Conservation (phyloP, 2,797 vertebrate species). For the Artibeus jamaicensis region DNA sequence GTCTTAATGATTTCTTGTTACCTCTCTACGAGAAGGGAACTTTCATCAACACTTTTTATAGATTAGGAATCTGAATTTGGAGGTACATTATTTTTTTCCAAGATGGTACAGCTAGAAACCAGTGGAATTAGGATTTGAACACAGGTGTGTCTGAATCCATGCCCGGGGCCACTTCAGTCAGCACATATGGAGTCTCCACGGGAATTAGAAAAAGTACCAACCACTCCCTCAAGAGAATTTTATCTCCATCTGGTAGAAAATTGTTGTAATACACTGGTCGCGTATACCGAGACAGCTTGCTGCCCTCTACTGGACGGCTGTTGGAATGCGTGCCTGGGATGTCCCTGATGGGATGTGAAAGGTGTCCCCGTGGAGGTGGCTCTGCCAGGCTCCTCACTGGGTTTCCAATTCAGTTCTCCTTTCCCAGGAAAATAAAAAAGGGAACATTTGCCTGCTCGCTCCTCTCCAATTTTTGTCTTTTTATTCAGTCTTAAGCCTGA, state of each 20-base stretch:
- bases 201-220: background rate
- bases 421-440: background rate
- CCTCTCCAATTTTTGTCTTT: background rate
- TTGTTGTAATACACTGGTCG: background rate
- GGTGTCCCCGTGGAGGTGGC: fast-evolving
- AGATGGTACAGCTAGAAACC: background rate
- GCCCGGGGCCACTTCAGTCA: background rate
- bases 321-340: background rate
- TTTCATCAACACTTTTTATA: background rate
- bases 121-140: background rate
- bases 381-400: no score
- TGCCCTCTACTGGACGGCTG: conserved; percentile 3
- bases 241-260: conserved; percentile 29
- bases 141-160: background rate
- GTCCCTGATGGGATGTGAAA: background rate
- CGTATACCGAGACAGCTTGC: conserved; percentile 6
- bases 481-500: background rate
- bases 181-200: background rate
- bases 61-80: background rate
- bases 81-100: background rate
- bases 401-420: background rate
- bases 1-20: background rate
- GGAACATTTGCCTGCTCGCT: background rate
- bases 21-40: background rate
- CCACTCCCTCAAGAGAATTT: background rate